phyloP scores from a whole-genome alignment of 2,113 vertebrate species.

The Recurvirostra avosetta region DNA sequence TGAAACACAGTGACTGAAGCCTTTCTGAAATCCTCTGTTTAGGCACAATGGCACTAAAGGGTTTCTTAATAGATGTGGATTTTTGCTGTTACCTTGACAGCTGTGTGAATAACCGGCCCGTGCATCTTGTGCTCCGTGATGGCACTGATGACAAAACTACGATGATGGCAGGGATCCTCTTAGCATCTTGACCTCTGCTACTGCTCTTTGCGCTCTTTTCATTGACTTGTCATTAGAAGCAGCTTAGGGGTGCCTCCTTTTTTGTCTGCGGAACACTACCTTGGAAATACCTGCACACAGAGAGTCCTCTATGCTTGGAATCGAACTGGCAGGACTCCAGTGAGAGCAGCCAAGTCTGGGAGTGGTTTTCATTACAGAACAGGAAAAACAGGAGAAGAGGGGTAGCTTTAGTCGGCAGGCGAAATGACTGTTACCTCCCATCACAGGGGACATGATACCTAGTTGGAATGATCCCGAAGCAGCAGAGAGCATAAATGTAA shows the following conservation, averaged over 20 bases:
- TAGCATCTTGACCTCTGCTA: neutral
- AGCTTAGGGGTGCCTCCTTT: neutral
- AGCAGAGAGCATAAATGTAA: neutral
- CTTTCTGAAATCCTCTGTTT: neutral
- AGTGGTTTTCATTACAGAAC: neutral
- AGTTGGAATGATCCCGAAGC: neutral
- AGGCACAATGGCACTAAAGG: neutral
- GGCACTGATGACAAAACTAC: neutral
- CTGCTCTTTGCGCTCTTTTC: neutral
- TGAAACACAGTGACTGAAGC: neutral
- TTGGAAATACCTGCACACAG: neutral
- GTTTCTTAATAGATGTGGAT: neutral
- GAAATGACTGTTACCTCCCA: neutral
- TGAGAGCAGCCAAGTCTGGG: neutral
- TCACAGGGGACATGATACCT: neutral
- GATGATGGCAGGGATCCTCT: neutral
- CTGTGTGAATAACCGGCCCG: neutral
- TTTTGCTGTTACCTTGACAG: neutral
- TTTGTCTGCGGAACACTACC: neutral
- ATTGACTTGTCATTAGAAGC: neutral
- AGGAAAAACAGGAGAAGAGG: neutral
- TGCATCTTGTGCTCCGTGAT: neutral
- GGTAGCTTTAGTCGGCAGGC: neutral
- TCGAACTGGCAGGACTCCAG: neutral
- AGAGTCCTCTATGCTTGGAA: neutral